Base-by-base conservation (phyloP, 2,888 invertebrate genomes). In the Diabrotica balteata region DNA sequence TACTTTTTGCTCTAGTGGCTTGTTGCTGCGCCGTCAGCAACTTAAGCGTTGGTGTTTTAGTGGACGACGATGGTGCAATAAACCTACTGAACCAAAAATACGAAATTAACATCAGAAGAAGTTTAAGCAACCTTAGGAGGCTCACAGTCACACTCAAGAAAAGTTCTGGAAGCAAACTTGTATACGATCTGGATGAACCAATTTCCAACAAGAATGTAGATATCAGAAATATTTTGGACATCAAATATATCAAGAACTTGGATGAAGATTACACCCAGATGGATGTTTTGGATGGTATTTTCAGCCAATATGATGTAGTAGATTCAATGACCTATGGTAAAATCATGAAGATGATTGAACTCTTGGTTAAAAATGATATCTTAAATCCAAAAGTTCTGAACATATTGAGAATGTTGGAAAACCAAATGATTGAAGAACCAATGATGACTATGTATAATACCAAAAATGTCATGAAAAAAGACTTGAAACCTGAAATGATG, bases 1-100 rank as follows among this genome's bases (percentile, higher is more conserved):
- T 62, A 44, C 8, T 62, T 11, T 6, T 62, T 11, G 54, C 54
- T 0, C 55, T 62, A 42, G 54, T 54, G 42, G 54, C 62, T 62
- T 8, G 54, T 7, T 62, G 62, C 46, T 10, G 11, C 17, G 47
- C 54, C 42, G 17, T 47, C 8, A 32, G 54, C 32, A 22, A 9
- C 32, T 43, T 11, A 22, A 46, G 45, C 22, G 52, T 10, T 8
- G 53, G 10, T 7, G 46, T 57, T 45, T 9, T 10, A 9, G 47
- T 47, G 8, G 10, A 47, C 8, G 47, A 47, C 47, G 10, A 47
- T 47, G 47, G 47, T 47, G 5, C 6, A 1, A 47, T 47, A 4
- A 47, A 8, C 7, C 8, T 47, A 4, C 8, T 47, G 9, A 47
- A 47, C 47, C 3, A 4, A 4, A 47, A 47, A 10, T 47, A 47